Conservation (phyloP, 37 sponge, comb jelly and placozoan species). For the Cladorhizidae sp. region DNA sequence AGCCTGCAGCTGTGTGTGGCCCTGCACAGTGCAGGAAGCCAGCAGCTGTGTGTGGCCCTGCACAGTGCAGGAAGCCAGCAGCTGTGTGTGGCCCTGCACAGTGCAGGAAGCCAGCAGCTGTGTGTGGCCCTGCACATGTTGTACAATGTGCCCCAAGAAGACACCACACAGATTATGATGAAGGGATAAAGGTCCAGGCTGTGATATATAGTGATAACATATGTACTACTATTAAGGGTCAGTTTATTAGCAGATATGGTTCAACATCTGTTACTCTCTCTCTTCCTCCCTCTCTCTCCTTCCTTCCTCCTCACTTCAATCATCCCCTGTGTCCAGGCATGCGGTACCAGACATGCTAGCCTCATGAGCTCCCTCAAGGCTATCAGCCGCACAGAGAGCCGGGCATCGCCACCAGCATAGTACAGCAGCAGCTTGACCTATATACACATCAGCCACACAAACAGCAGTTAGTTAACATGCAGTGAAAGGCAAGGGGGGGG, state of each 20-base stretch:
- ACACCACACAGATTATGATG: too few relatives aligned
- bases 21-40: too few relatives aligned
- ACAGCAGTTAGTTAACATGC: neutral
- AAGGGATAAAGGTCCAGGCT: too few relatives aligned
- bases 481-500: too few relatives aligned
- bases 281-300: neutral
- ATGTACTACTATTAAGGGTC: neutral
- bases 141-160: too few relatives aligned
- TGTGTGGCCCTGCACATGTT: too few relatives aligned
- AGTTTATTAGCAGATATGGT: neutral
- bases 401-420: constrained; percentile 55
- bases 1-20: too few relatives aligned
- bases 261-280: neutral
- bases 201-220: neutral
- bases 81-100: too few relatives aligned
- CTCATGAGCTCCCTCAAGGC: constrained; percentile 42
- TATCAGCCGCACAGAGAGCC: constrained; percentile 36
- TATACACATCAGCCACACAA: neutral
- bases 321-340: constrained; percentile 64
- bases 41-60: too few relatives aligned
- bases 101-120: too few relatives aligned
- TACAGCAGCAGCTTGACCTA: constrained; percentile 62
- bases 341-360: constrained; percentile 55
- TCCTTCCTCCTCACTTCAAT: constrained; percentile 35
- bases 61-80: too few relatives aligned